Percentiles rank a stretch among this genome's conserved stretches.
Conservation (phyloP, 2,113 vertebrate species). For the Equus quagga region DNA sequence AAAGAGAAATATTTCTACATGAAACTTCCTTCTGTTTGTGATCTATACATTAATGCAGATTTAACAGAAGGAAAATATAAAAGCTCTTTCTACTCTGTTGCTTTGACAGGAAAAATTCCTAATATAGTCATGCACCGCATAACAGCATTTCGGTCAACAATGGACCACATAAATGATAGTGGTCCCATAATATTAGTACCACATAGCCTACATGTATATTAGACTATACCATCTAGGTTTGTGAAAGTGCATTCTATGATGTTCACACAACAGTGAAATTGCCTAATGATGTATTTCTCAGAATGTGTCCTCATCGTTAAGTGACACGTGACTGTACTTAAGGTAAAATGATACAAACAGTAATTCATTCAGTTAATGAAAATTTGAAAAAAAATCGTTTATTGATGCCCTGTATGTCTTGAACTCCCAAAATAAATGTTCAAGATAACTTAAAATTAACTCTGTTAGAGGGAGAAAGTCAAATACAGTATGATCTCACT, state of each 20-base stretch:
- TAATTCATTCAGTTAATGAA: conserved; percentile 60
- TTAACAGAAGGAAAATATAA: conserved; percentile 24
- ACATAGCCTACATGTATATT: too few relatives aligned
- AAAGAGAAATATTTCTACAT: conserved; percentile 42
- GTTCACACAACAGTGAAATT: too few relatives aligned
- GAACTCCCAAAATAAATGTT: neutral
- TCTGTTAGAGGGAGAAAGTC: neutral
- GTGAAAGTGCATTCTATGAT: too few relatives aligned
- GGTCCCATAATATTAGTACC: too few relatives aligned
- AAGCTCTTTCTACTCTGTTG: neutral
- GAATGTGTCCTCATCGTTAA: too few relatives aligned
- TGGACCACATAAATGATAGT: too few relatives aligned
- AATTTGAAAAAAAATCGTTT: neutral
- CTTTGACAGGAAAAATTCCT: neutral
- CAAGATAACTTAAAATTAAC: conserved; percentile 51
- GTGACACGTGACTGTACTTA: neutral
- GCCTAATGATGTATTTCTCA: too few relatives aligned
- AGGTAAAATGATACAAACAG: neutral
- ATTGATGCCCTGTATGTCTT: neutral
- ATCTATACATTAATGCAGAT: neutral
- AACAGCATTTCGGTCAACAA: too few relatives aligned
- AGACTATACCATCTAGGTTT: too few relatives aligned
- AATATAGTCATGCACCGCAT: neutral
- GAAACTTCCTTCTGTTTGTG: conserved; percentile 23
- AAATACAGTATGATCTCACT: too few relatives aligned